phyloP scores from a whole-genome alignment of 2,888 invertebrate species.

The Oxyscelio sp. region DNA sequence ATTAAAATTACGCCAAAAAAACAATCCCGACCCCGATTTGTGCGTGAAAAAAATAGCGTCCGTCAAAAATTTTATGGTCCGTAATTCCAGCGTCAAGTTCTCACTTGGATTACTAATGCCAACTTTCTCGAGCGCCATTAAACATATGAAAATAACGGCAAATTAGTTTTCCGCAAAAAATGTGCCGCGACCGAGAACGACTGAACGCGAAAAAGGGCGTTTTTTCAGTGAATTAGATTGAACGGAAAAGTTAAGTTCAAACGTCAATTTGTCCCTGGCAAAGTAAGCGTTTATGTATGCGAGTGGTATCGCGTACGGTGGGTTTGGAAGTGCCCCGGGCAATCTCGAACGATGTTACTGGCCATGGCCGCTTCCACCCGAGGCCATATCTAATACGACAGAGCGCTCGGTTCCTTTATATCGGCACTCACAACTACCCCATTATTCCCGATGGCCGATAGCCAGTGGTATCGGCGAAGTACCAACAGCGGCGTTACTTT shows the following conservation, averaged over 20 bases:
- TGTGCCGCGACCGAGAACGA: background rate
- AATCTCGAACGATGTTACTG: conserved; percentile 87
- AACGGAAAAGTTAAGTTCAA: conserved; percentile 69
- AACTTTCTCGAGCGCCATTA: conserved; percentile 7
- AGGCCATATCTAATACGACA: conserved; percentile 83
- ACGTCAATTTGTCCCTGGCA: conserved; percentile 84
- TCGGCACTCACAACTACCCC: conserved; percentile 84
- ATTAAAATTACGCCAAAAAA: too few species aligned
- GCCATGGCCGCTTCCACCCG: conserved; percentile 86
- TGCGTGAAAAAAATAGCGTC: too few species aligned
- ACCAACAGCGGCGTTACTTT: conserved; percentile 83
- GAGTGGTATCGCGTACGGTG: conserved; percentile 81
- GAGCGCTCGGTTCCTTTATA: conserved; percentile 82
- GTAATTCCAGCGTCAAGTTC: background rate
- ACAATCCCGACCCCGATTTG: too few species aligned
- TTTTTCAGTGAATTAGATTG: conserved; percentile 22
- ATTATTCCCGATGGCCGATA: conserved; percentile 86
- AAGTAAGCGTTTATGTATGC: conserved; percentile 84
- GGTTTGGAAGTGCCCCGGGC: conserved; percentile 85
- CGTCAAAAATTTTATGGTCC: too few species aligned
- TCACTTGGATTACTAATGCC: conserved; percentile 1
- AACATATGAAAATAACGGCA: conserved; percentile 2
- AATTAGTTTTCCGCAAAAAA: conserved; percentile 14
- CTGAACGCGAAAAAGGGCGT: background rate
- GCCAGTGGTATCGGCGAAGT: conserved; percentile 84